Percentiles rank a stretch among this genome's conserved stretches.
phyloP scores from a whole-genome alignment of 2,113 vertebrate genomes.

The Mirza zaza region DNA sequence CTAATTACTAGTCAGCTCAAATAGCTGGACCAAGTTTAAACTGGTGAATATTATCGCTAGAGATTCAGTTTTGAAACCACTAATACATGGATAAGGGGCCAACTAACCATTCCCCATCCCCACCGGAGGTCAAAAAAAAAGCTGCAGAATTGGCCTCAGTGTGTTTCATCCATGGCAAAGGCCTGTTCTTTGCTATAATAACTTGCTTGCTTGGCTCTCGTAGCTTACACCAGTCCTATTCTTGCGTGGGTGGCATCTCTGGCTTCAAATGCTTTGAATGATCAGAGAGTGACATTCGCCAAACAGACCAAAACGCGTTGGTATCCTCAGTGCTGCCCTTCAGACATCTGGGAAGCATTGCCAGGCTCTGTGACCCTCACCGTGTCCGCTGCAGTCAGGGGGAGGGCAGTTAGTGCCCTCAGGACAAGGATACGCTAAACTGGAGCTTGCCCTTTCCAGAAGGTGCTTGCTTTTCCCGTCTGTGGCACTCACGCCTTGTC shows the following conservation, averaged over 20 bases:
- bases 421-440: constrained; percentile 64
- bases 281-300: neutral
- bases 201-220: neutral
- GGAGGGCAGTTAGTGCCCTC: constrained; percentile 70
- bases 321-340: neutral
- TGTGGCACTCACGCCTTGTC: constrained; percentile 42
- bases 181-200: neutral
- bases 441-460: constrained; percentile 74
- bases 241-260: neutral
- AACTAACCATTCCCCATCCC: neutral
- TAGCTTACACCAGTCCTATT: neutral
- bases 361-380: neutral
- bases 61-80: neutral
- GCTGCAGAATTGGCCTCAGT: neutral
- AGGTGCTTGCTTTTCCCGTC: constrained; percentile 51
- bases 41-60: neutral
- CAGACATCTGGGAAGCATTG: neutral
- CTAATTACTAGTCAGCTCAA: neutral
- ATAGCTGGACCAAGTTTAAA: neutral
- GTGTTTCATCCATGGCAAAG: neutral
- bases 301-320: neutral
- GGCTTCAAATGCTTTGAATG: neutral
- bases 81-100: neutral
- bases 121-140: neutral
- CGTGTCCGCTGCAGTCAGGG: constrained; percentile 81